These are phyloP conservation scores for Homarus gammarus DNA, from an alignment of 2,888 invertebrate species.

Conservation along the genomic window DNA sequence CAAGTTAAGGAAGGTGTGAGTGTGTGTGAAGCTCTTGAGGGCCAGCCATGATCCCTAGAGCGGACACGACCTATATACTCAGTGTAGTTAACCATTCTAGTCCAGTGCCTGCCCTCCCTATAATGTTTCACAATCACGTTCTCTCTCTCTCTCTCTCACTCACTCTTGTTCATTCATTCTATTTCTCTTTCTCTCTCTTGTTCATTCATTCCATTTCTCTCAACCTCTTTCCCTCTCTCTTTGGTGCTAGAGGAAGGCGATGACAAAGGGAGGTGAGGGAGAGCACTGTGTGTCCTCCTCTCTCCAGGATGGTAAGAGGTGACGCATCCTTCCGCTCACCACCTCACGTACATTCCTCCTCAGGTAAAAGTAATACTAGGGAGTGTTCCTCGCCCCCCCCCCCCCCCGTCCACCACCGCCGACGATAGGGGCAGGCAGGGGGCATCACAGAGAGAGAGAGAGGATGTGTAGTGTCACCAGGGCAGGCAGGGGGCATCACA, in stretches of 20 bases:
- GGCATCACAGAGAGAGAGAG: no score
- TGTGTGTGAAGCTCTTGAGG: no score
- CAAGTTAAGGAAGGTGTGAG: no score
- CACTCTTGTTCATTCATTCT: slow-evolving; percentile 23
- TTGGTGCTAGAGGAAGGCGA: no score
- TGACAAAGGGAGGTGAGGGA: no score
- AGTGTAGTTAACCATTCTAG: no score
- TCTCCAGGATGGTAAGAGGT: neutral
- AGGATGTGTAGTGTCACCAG: no score
- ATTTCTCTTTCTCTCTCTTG: slow-evolving; percentile 17
- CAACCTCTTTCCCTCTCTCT: slow-evolving; percentile 14
- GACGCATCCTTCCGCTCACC: neutral
- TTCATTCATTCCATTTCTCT: slow-evolving; percentile 11
- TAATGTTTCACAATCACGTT: slow-evolving; percentile 2
- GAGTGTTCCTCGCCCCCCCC: no score
- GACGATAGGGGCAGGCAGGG: neutral
- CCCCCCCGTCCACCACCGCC: no score
- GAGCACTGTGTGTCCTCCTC: neutral
- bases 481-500: no score
- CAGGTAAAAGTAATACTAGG: neutral
- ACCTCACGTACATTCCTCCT: neutral
- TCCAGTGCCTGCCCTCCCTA: neutral
- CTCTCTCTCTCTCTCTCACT: slow-evolving; percentile 37
- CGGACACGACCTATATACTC: no score
- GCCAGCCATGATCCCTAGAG: no score